Conservation (phyloP, 2,797 vertebrate species). For the Acrossocheilus wenchowensis region DNA sequence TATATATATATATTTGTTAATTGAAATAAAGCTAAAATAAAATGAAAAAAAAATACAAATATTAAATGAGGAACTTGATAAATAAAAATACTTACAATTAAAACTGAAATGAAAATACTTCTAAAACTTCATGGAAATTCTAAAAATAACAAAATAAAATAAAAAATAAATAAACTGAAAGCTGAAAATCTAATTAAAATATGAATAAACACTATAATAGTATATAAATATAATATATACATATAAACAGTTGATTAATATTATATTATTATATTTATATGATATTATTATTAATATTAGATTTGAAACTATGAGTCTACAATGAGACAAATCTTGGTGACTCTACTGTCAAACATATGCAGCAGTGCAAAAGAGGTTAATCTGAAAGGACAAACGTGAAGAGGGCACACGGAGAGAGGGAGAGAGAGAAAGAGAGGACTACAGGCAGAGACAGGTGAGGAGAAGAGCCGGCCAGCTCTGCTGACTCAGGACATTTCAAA, state of each 20-base stretch:
- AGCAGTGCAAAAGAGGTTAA: conserved; percentile 26
- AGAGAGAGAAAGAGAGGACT: not conserved
- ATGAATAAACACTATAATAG: not conserved
- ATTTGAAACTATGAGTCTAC: not conserved
- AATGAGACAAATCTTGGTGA: conserved; percentile 2
- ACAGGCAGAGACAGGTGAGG: conserved; percentile 19
- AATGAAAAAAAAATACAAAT: not conserved
- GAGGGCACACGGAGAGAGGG: not conserved
- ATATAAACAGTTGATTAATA: not conserved
- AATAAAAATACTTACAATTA: not conserved
- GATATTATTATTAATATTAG: not conserved
- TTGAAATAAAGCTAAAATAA: too few species aligned
- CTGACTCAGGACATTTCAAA: conserved; percentile 66
- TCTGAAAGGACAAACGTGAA: conserved; percentile 7
- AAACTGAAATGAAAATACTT: not conserved
- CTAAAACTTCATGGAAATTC: not conserved
- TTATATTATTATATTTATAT: too few species aligned
- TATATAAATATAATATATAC: not conserved
- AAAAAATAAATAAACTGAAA: not conserved
- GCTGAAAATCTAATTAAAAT: not conserved
- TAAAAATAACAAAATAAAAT: not conserved
- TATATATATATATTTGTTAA: too few species aligned
- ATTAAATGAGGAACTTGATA: too few species aligned
- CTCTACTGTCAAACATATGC: conserved; percentile 26
- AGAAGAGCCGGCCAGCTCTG: conserved; percentile 47